Percentiles rank a stretch among this genome's conserved stretches.
phyloP scores from a whole-genome alignment of 2,888 invertebrate genomes.

The Eueremaeus valkanovi region DNA sequence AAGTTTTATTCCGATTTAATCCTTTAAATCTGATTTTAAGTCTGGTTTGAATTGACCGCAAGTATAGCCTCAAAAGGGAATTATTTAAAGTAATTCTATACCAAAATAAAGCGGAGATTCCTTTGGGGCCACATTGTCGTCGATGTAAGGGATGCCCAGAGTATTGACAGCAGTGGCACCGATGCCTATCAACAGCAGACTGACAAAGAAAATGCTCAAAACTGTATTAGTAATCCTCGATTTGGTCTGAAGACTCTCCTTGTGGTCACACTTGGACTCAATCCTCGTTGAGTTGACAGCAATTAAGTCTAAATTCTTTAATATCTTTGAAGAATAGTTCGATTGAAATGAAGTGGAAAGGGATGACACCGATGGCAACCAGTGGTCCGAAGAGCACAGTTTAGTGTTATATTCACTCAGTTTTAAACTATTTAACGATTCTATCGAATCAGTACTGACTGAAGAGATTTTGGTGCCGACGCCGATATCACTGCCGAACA shows the following conservation, averaged over 20 bases:
- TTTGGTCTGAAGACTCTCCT: slow-evolving; percentile 36
- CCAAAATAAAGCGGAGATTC: slow-evolving; percentile 89
- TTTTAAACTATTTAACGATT: slow-evolving; percentile 9
- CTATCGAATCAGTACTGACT: not conserved
- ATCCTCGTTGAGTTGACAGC: not conserved
- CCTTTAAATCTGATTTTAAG: not conserved
- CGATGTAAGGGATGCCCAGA: slow-evolving; percentile 86
- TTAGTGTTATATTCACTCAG: not conserved
- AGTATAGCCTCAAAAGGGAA: not conserved
- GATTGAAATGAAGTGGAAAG: not conserved
- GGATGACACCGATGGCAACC: not conserved
- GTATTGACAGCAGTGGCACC: slow-evolving; percentile 90
- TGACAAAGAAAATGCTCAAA: slow-evolving; percentile 79
- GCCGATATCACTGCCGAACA: slow-evolving; percentile 59
- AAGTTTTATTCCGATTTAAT: too few species aligned
- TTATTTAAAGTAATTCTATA: slow-evolving; percentile 55
- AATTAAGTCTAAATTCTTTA: too few species aligned
- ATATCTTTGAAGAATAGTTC: not conserved
- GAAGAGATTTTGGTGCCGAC: not conserved
- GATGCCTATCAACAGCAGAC: slow-evolving; percentile 80
- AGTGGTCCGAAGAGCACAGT: not conserved
- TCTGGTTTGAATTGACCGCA: not conserved
- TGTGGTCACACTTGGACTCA: slow-evolving; percentile 23
- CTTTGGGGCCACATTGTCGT: slow-evolving; percentile 85
- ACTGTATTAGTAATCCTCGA: slow-evolving; percentile 57